Evolutionary conservation across 30 jellyfish, hydroid and myxozoan genomes (phyloP), one percentile per base, ranked within the genome.

Genomic region (Hydra vulgaris): DNA sequence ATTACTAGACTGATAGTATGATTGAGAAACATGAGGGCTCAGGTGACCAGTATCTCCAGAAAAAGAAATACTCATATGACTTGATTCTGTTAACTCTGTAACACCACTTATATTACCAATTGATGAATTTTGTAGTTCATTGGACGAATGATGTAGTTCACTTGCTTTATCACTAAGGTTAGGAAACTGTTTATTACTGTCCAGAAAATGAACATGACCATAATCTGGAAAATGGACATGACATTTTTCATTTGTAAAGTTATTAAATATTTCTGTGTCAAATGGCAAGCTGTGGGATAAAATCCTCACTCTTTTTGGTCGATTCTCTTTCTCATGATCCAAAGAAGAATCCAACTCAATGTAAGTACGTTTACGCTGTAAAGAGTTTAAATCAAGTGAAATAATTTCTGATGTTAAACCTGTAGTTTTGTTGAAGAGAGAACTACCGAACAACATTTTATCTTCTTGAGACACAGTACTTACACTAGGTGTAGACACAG

Each of bases 41-140:
- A 75, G 83, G 26, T n/a, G 53, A 8, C 19, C 85, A 27, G 21
- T 53, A 20, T 55, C 78, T 1, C 20, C 24, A 15, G n/a, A 52
- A 21, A 1, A 21, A 53, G 79, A 74, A 18, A 83, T 73, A 70
- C 89, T 88, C 90, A 84, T 79, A 15, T 87, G 90, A 25, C 95
- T 83, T 8, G 90, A 83, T 20, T 88, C 96, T 3, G 96, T 79
- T 66, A 88, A 56, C 15, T 83, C 82, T 0, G 96, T 83, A 53
- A 88, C 95, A 27, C 96, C 96, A 56, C 96, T 88, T 81, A 88
- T 80, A 27, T 87, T 87, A 72, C 88, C 75, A 17, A 87, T 77
- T 20, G 56, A 0, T 75, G 69, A 15, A 27, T 23, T n/a, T 22
- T 26, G 70, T 8, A 75, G 71, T 53, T 54, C 70, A 26, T 23